These are phyloP conservation scores for Fringilla coelebs DNA, from an alignment of 2,797 vertebrate genomes.

Conservation along the genomic window DNA sequence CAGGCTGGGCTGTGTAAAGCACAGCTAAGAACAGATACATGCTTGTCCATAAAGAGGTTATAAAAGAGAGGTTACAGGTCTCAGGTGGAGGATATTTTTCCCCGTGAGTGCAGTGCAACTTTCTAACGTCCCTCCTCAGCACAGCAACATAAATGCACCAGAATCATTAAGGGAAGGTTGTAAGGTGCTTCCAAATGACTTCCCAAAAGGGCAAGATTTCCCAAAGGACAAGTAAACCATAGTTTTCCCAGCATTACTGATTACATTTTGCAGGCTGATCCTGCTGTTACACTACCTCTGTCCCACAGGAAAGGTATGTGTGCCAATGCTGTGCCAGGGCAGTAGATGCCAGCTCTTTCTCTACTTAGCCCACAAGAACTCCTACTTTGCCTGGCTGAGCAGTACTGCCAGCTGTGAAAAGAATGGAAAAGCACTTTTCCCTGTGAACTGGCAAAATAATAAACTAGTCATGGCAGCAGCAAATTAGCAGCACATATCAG, in stretches of 20 bases:
- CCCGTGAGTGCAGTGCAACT: accelerated
- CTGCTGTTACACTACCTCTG: not conserved
- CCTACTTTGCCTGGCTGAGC: not conserved
- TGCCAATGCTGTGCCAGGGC: accelerated
- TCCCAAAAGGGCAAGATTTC: not conserved
- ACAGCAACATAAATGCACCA: not conserved
- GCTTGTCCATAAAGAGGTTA: not conserved
- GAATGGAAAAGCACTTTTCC: not conserved
- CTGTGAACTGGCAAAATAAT: not conserved
- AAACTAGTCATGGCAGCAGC: not conserved
- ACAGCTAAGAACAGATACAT: not conserved
- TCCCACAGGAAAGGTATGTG: not conserved
- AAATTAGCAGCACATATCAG: conserved; percentile 1
- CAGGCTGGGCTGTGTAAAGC: not conserved
- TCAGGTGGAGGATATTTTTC: not conserved
- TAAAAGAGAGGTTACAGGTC: accelerated
- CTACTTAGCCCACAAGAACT: not conserved
- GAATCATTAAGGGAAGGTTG: not conserved
- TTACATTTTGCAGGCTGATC: not conserved
- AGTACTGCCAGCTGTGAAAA: not conserved
- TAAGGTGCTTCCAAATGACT: not conserved
- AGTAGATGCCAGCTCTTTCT: not conserved
- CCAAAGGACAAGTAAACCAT: not conserved
- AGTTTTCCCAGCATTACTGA: not conserved
- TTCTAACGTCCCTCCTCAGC: not conserved